Evolutionary conservation across 2,888 invertebrate genomes (phyloP).

Genomic region (Lottia gigantea): DNA sequence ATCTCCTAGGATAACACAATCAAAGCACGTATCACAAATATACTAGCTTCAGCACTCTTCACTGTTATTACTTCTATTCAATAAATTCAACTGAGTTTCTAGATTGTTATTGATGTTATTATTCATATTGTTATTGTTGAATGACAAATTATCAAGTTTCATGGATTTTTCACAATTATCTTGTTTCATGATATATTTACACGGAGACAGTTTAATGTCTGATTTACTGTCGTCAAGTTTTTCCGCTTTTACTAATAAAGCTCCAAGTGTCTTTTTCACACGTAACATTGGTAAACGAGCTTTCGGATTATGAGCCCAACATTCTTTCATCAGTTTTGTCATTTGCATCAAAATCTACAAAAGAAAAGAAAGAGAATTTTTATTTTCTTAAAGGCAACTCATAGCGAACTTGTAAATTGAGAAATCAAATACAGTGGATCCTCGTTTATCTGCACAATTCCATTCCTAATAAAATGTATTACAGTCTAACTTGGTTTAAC

Average conservation of each 20-base stretch:
- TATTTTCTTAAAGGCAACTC: too few species aligned
- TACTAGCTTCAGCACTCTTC: too few species aligned
- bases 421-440: too few species aligned
- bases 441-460: too few species aligned
- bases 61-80: too few species aligned
- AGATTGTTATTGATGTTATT: conserved; percentile 4
- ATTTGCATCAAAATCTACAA: conserved; percentile 54
- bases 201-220: not conserved
- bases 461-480: too few species aligned
- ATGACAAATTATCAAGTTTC: not conserved
- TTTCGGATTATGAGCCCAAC: conserved; percentile 63
- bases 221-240: not conserved
- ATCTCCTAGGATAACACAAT: too few species aligned
- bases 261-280: conserved; percentile 63
- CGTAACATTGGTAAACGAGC: conserved; percentile 62
- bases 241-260: conserved; percentile 31
- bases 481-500: too few species aligned
- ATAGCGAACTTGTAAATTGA: too few species aligned
- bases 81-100: not conserved
- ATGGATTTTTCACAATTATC: not conserved
- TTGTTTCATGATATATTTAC: not conserved
- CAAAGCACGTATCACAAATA: too few species aligned
- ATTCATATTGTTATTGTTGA: not conserved
- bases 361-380: not conserved
- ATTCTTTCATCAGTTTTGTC: conserved; percentile 60